Evolutionary conservation across 92 coral and sea anemone species (phyloP), one percentile per base, ranked within the genome.

Genomic region (Zoanthus sansibaricus): DNA sequence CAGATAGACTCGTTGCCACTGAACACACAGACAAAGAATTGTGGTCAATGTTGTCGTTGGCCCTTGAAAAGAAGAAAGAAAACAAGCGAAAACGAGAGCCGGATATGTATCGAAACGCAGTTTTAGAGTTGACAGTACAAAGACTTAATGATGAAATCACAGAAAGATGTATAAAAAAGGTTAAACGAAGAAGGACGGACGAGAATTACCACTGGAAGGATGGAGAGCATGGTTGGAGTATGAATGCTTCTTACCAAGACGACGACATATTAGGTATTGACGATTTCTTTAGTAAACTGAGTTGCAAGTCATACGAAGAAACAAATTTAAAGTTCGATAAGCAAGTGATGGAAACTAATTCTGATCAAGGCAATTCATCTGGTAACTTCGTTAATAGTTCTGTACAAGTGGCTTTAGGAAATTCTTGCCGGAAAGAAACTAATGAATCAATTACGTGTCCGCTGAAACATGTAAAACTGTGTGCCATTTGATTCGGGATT

Each of bases 191-290:
- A 59, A 90, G 90, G 83, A 86, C 83, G n/a, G 96, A 94, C 59
- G 99, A 93, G 47, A 88, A 89, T 11, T 97, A 97, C 85, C 94
- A 91, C 47, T 97, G 99, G 99, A 93, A 84, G 58, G 96, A 91
- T 49, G 92, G 94, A 11, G 93, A 92, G 44, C 77, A 75, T 66
- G 99, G 96, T 47, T 95, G 98, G 98, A 93, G 90, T 93, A 97
- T 94, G 97, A 97, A 93, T 30, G 93, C 94, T 32, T 88, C 93
- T 42, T 87, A 77, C 75, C 90, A 90, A 79, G 95, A 95, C 77
- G 98, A 96, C 83, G 99, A 97, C 87, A 70, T 97, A 59, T 58
- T 97, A 95, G 99, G 99, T 97, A 97, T 97, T 86, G 98, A 95
- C 89, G 96, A 93, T 55, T 97, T 97, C 91, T 94, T 97, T 90